Evolutionary conservation across 2,797 vertebrate genomes (phyloP).

Genomic region (Sitta carolinensis): DNA sequence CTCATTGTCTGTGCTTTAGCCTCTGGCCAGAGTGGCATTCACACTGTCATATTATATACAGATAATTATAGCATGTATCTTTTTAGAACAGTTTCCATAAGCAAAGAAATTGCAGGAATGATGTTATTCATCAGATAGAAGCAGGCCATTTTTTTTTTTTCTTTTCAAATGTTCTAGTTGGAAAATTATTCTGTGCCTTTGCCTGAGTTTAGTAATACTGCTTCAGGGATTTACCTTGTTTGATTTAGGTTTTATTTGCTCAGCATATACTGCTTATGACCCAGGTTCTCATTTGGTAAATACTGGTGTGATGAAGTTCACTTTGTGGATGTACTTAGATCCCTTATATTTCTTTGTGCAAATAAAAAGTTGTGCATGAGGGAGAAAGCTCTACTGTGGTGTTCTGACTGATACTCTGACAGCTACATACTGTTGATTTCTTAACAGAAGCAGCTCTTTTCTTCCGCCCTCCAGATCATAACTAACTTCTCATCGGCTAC

Average conservation of each 20-base stretch:
- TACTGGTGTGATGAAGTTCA: neutral
- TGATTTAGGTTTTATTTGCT: conserved; percentile 3
- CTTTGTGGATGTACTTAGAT: neutral
- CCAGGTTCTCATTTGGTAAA: neutral
- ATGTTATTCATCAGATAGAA: neutral
- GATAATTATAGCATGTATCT: neutral
- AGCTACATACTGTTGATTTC: neutral
- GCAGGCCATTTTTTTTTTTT: neutral
- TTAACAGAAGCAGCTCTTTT: neutral
- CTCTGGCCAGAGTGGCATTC: neutral
- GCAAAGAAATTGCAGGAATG: neutral
- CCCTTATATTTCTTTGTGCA: neutral
- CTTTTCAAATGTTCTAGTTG: neutral
- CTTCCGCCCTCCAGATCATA: neutral
- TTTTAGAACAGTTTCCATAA: neutral
- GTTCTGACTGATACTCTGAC: neutral
- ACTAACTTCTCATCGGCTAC: neutral
- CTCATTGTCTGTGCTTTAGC: neutral
- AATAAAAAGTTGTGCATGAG: neutral
- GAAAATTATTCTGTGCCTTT: neutral
- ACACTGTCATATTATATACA: neutral
- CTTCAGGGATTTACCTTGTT: neutral
- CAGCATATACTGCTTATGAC: neutral
- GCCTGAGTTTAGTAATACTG: neutral
- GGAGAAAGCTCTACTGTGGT: neutral